Conservation (phyloP, 2,888 invertebrate genomes). For the Cataglyphis altisquamis region DNA sequence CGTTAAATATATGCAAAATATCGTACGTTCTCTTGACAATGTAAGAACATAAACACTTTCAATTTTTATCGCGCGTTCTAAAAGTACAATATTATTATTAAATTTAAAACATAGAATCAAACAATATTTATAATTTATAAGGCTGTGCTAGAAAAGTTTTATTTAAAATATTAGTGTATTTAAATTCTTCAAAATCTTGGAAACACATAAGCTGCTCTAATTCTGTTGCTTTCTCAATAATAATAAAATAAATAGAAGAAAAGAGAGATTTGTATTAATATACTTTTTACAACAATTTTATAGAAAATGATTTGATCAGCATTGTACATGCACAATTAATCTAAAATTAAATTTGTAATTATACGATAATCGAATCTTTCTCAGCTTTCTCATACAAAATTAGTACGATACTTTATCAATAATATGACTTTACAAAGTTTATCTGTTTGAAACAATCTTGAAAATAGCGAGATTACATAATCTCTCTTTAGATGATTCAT, state of each 20-base stretch:
- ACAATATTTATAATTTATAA: not conserved
- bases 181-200: not conserved
- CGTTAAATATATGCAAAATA: constrained; percentile 38
- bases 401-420: constrained; percentile 33
- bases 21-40: constrained; percentile 13
- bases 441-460: not conserved
- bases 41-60: not conserved
- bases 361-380: not conserved
- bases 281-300: not conserved
- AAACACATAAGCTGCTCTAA: not conserved
- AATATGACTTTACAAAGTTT: constrained; percentile 17
- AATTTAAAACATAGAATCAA: not conserved
- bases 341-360: constrained; percentile 5
- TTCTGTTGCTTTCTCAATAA: not conserved
- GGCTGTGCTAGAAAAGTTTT: not conserved
- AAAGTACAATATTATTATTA: not conserved
- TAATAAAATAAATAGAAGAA: not conserved
- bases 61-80: not conserved
- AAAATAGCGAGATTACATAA: constrained; percentile 37
- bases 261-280: not conserved
- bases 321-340: not conserved
- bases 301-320: not conserved
- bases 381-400: not conserved
- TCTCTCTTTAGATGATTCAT: constrained; percentile 18
- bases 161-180: not conserved